These are phyloP conservation scores for Catharus fuscescens DNA, from an alignment of 2,113 vertebrate genomes.

Conservation along the genomic window DNA sequence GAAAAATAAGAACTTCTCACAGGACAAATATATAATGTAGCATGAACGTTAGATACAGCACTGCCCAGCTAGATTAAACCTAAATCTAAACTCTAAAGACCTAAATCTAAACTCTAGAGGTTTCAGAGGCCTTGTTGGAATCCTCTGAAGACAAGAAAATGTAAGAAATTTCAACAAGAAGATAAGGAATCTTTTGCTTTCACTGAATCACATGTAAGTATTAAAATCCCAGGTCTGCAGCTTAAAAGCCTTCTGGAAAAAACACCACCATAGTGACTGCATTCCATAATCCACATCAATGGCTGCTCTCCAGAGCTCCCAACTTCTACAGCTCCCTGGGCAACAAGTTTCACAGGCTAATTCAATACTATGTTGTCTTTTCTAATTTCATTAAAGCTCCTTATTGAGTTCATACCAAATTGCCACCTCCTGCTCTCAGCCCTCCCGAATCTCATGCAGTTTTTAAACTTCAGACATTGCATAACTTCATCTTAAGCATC, in stretches of 20 bases:
- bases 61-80: not conserved
- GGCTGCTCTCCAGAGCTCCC: not conserved
- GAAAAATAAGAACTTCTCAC: not conserved
- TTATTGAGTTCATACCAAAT: not conserved
- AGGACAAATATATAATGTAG: not conserved
- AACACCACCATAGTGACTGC: not conserved
- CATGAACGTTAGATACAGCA: not conserved
- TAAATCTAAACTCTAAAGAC: too few relatives aligned
- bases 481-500: not conserved
- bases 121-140: not conserved
- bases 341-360: not conserved
- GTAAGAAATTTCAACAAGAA: not conserved
- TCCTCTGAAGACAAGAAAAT: not conserved
- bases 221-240: not conserved
- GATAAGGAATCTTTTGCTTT: not conserved
- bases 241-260: not conserved
- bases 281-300: not conserved
- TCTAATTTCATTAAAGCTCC: constrained; percentile 11
- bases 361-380: not conserved
- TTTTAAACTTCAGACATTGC: not conserved
- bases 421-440: not conserved
- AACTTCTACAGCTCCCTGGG: not conserved
- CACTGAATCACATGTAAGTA: not conserved
- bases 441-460: not conserved
- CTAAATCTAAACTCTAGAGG: not conserved